Evolutionary conservation across 2,113 vertebrate species (phyloP).

Genomic region (Kobus ellipsiprymnus): DNA sequence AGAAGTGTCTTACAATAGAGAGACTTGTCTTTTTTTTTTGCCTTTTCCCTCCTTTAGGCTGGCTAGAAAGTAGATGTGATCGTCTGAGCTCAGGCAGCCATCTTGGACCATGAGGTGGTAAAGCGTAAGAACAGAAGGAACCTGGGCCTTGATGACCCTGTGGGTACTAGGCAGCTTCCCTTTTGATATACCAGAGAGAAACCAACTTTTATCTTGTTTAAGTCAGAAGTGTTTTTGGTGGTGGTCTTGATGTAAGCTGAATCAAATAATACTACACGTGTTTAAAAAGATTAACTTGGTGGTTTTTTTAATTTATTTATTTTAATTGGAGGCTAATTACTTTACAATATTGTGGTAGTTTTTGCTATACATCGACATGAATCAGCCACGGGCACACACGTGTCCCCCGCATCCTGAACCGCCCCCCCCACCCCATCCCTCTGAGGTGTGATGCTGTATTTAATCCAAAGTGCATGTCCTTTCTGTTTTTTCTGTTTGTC

Average conservation of each 20-base stretch:
- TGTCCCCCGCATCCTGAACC: background rate
- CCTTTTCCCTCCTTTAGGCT: background rate
- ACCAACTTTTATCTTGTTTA: background rate
- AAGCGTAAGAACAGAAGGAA: background rate
- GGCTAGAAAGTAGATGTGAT: background rate
- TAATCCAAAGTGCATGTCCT: background rate
- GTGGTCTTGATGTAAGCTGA: background rate
- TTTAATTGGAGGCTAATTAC: background rate
- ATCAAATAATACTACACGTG: background rate
- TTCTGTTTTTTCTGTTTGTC: background rate
- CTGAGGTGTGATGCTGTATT: background rate
- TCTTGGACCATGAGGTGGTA: background rate
- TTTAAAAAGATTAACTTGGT: background rate
- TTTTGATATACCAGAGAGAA: background rate
- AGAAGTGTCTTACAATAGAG: background rate
- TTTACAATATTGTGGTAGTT: background rate
- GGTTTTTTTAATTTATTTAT: background rate
- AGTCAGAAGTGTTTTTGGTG: background rate
- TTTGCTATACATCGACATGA: background rate
- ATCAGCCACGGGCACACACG: background rate
- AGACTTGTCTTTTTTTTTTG: background rate
- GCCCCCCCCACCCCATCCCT: background rate
- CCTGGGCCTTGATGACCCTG: background rate
- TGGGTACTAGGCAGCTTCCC: background rate
- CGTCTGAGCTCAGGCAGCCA: background rate